A percentile compares a stretch with the other conserved stretches of the same genome.
phyloP scores from a whole-genome alignment of 2,797 vertebrate genomes.

The Staurois parvus region DNA sequence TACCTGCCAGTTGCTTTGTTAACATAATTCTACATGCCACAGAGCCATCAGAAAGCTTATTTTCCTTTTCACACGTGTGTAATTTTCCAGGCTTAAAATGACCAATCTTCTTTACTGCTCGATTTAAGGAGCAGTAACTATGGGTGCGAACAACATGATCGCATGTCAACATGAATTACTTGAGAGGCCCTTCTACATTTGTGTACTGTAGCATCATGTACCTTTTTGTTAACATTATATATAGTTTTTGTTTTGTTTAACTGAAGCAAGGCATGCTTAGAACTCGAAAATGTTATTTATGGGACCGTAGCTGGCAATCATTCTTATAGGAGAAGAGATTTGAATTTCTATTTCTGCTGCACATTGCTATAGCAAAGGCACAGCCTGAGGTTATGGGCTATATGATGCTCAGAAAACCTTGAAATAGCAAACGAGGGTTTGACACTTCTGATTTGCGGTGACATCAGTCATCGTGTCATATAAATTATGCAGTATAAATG shows the following conservation, averaged over 20 bases:
- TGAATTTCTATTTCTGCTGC: background rate
- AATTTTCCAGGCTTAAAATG: background rate
- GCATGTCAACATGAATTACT: background rate
- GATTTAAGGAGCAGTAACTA: background rate
- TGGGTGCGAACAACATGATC: background rate
- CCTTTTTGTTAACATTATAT: background rate
- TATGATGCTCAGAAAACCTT: background rate
- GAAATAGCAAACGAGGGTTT: background rate
- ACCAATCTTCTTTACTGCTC: background rate
- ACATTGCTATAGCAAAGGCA: no score
- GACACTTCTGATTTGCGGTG: background rate
- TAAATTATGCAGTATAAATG: background rate
- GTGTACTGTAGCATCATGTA: background rate
- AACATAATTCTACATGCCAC: conserved; percentile 2
- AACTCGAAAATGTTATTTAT: background rate
- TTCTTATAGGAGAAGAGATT: background rate
- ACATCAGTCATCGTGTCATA: background rate
- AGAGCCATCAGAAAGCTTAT: background rate
- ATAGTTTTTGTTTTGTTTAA: background rate
- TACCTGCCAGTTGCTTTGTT: background rate
- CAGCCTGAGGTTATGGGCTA: background rate
- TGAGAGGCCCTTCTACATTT: background rate
- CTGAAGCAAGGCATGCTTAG: background rate
- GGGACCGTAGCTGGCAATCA: background rate
- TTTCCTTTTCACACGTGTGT: background rate